phyloP scores from a whole-genome alignment of 1,140 invertebrate genomes.

The Heliconius himera region DNA sequence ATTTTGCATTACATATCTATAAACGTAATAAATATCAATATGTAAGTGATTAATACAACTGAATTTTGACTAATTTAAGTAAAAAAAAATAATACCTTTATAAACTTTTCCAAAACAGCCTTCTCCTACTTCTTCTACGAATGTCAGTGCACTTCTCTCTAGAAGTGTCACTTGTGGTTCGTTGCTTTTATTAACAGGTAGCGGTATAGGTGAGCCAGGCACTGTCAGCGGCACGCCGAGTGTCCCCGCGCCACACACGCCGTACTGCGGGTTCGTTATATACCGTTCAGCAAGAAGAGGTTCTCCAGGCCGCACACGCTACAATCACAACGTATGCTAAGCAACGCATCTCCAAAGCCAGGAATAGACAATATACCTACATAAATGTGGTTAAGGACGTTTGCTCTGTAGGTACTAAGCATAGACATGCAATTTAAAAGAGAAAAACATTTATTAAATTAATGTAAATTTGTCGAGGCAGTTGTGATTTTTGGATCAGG shows the following conservation, averaged over 20 bases:
- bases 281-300: slow-evolving; percentile 87
- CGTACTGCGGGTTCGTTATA: slow-evolving; percentile 90
- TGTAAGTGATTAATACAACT: not conserved
- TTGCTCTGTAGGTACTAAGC: not conserved
- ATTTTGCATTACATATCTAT: too few relatives aligned
- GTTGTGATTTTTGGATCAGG: not conserved
- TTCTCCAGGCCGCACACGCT: slow-evolving; percentile 78
- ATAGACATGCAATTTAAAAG: not conserved
- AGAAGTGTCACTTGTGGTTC: slow-evolving; percentile 83
- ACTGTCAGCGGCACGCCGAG: slow-evolving; percentile 26
- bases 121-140: slow-evolving; percentile 92
- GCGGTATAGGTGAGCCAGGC: slow-evolving; percentile 37
- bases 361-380: not conserved
- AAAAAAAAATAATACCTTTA: slow-evolving; percentile 85
- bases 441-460: not conserved
- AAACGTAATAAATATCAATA: too few relatives aligned
- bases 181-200: slow-evolving; percentile 64
- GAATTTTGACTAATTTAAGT: not conserved
- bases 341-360: slow-evolving; percentile 46
- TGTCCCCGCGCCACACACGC: slow-evolving; percentile 72
- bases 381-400: not conserved
- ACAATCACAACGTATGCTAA: slow-evolving; percentile 62
- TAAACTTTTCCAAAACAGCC: slow-evolving; percentile 96
- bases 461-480: too few relatives aligned
- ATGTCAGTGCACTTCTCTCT: slow-evolving; percentile 84